These are phyloP conservation scores for Eugnorisma glareosa DNA, from an alignment of 2,888 invertebrate species.

Conservation along the genomic window DNA sequence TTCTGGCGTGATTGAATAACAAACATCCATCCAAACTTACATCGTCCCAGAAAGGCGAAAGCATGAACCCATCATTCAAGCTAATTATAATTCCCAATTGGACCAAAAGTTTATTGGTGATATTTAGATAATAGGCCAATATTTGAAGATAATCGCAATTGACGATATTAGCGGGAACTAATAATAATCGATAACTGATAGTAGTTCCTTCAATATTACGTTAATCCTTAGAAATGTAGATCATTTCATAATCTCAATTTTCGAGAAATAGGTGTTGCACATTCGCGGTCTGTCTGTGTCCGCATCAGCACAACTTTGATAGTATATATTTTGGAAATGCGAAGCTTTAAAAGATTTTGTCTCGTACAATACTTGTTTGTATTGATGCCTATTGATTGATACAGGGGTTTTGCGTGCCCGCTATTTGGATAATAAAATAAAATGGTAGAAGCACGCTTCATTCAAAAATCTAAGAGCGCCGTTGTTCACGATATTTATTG, in stretches of 20 bases:
- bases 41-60: neutral
- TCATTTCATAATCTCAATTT: neutral
- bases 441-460: neutral
- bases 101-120: neutral
- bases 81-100: neutral
- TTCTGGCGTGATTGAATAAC: neutral
- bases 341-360: neutral
- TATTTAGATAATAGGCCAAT: constrained; percentile 10
- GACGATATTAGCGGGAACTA: neutral
- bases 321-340: neutral
- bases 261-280: neutral
- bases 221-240: constrained; percentile 8
- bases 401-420: neutral
- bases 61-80: neutral
- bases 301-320: neutral
- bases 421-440: neutral
- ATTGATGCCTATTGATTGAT: neutral
- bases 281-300: neutral
- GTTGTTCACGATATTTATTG: neutral
- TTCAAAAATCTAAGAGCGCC: neutral
- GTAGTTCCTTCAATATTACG: neutral
- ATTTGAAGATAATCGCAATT: constrained; percentile 7
- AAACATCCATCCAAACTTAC: neutral
- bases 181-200: neutral
- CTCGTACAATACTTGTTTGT: neutral